These are phyloP conservation scores for Himalopsyche kuldschensis DNA, from an alignment of 2,888 invertebrate species.

Conservation along the genomic window DNA sequence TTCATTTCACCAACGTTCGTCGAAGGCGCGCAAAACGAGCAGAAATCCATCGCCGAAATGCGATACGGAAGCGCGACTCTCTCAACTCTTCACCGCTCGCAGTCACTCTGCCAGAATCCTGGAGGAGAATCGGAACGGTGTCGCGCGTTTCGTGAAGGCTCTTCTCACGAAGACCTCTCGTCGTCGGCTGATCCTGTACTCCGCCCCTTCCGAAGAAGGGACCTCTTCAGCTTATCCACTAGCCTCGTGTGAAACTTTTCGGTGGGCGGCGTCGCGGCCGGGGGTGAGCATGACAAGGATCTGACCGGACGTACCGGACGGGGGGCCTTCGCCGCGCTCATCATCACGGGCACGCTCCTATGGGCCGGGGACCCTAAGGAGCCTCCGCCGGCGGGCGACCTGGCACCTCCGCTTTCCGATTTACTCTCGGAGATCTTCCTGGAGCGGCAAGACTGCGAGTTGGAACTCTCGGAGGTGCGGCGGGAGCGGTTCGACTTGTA, in stretches of 20 bases:
- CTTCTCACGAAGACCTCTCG: slow-evolving; percentile 60
- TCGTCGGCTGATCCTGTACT: slow-evolving; percentile 55
- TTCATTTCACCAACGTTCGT: neutral
- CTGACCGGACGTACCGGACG: slow-evolving; percentile 60
- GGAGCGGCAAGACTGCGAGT: slow-evolving; percentile 62
- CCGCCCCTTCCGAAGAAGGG: slow-evolving; percentile 63
- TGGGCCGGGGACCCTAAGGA: slow-evolving; percentile 59
- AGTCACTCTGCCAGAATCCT: neutral
- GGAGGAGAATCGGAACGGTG: neutral
- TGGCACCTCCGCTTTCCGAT: slow-evolving; percentile 72
- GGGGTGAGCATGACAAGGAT: slow-evolving; percentile 65
- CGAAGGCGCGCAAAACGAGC: neutral
- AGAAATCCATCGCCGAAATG: too few relatives aligned
- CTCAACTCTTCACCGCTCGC: neutral
- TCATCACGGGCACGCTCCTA: slow-evolving; percentile 68
- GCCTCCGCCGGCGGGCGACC: slow-evolving; percentile 61
- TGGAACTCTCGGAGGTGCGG: slow-evolving; percentile 74
- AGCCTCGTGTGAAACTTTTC: slow-evolving; percentile 81
- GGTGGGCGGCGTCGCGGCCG: slow-evolving; percentile 64
- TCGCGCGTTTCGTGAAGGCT: slow-evolving; percentile 34
- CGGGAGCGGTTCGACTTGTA: slow-evolving; percentile 82
- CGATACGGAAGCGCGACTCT: neutral
- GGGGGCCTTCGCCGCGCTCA: slow-evolving; percentile 60
- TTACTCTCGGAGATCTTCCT: slow-evolving; percentile 75
- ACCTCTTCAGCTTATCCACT: slow-evolving; percentile 76